These are phyloP conservation scores for Spondyliosoma cantharus DNA, from an alignment of 2,797 vertebrate species.

Conservation along the genomic window DNA sequence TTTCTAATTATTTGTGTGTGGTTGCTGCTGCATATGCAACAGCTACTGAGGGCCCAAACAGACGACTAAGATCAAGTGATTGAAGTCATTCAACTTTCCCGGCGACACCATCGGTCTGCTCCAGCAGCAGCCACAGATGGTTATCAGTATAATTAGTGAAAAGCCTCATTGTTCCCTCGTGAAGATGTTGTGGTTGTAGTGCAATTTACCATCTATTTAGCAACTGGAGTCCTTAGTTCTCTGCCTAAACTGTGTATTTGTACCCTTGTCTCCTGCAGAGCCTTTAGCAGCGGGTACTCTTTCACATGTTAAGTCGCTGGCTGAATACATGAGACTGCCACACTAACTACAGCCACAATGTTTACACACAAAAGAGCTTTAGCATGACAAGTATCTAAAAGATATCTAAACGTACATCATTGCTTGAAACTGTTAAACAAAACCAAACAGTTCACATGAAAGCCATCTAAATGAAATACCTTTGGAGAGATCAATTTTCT, in stretches of 20 bases:
- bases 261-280: constrained; percentile 59
- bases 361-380: constrained; percentile 31
- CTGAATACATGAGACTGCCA: constrained; percentile 53
- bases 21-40: constrained; percentile 45
- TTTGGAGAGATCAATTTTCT: constrained; percentile 80
- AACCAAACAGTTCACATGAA: background rate
- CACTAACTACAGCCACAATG: constrained; percentile 3
- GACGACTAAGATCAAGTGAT: constrained; percentile 40
- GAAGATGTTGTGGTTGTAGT: constrained; percentile 60
- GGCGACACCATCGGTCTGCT: constrained; percentile 46
- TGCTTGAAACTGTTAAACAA: constrained; percentile 2
- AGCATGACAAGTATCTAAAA: constrained; percentile 26
- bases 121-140: constrained; percentile 48
- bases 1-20: constrained; percentile 7
- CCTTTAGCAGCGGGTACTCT: constrained; percentile 46
- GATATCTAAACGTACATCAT: background rate
- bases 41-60: constrained; percentile 35
- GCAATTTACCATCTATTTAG: constrained; percentile 66
- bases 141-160: constrained; percentile 75
- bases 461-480: constrained; percentile 56
- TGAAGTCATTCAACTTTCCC: constrained; percentile 60
- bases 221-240: constrained; percentile 63
- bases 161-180: constrained; percentile 64
- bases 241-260: constrained; percentile 68
- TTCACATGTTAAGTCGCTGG: constrained; percentile 66